A percentile compares a stretch with the other conserved stretches of the same genome.
Evolutionary conservation across 2,797 vertebrate genomes (phyloP).

Genomic region (Mormyrops boulengeri): DNA sequence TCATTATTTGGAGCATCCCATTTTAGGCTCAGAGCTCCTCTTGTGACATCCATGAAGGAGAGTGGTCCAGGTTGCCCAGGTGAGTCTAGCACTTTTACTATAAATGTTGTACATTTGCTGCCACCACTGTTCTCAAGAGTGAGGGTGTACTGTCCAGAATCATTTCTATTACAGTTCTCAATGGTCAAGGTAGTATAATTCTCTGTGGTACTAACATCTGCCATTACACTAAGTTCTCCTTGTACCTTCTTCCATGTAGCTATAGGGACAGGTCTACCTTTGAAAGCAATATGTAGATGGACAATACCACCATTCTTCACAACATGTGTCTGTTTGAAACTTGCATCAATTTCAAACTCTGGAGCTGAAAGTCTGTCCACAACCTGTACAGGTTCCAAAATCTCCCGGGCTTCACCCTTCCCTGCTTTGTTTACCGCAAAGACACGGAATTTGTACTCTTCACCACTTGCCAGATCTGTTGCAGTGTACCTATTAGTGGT

Average conservation of each 20-base stretch:
- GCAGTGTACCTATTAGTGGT: slow-evolving; percentile 73
- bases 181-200: slow-evolving; percentile 78
- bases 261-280: slow-evolving; percentile 82
- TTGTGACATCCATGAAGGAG: slow-evolving; percentile 78
- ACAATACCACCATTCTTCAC: slow-evolving; percentile 81
- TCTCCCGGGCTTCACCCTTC: slow-evolving; percentile 75
- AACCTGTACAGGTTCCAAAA: slow-evolving; percentile 72
- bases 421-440: slow-evolving; percentile 84
- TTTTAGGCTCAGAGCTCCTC: slow-evolving; percentile 75
- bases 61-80: slow-evolving; percentile 84
- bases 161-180: slow-evolving; percentile 86
- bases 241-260: slow-evolving; percentile 86
- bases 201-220: slow-evolving; percentile 81
- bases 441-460: slow-evolving; percentile 87
- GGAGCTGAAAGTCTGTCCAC: slow-evolving; percentile 79
- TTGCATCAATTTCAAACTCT: slow-evolving; percentile 89
- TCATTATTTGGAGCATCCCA: slow-evolving; percentile 89
- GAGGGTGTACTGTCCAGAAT: slow-evolving; percentile 87
- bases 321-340: slow-evolving; percentile 93
- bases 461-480: slow-evolving; percentile 74
- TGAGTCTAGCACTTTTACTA: slow-evolving; percentile 86
- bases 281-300: slow-evolving; percentile 78
- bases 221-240: slow-evolving; percentile 75
- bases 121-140: slow-evolving; percentile 87
- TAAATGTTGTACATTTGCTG: slow-evolving; percentile 80